Base-by-base conservation (phyloP, 1,140 invertebrate species). In the Colletes gigas region DNA sequence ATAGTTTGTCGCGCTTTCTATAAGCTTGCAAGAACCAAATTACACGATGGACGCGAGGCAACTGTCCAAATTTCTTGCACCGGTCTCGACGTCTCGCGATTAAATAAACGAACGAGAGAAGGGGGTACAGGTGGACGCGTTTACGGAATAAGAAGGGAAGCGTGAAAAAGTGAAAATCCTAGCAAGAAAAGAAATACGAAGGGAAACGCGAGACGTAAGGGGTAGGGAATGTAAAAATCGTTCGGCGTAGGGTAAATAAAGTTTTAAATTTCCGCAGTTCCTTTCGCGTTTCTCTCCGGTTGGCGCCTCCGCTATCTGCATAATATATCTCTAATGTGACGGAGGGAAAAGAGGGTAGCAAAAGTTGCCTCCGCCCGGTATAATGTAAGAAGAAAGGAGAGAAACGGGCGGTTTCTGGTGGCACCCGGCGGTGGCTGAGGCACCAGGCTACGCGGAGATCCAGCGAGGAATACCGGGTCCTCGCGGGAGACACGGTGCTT, bases 201-300 rank as follows among this genome's bases (percentile, higher is more conserved):
- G n/a, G 44, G 41, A 15, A 67, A n/a, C 39, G 41, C n/a, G n/a
- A n/a, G 63, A 41, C 1, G 10, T 39, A 44, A 44, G 77, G 72
- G 66, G 30, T 54, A 67, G 72, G 30, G 30, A 30, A 30, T 30
- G 30, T 30, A 30, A 30, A 30, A 86, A 88, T 89, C 88, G 88
- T 90, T 88, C 78, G 85, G 82, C 81, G 77, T 85, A 86, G 89
- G 90, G 91, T 92, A 92, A 92, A 93, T 92, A 92, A 92, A 93
- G 90, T 93, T 92, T 92, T 91, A 91, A 93, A 92, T 93, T 92
- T 93, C 92, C 92, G 91, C 90, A 89, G 89, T 87, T 86, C 85
- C 47, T 67, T 73, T 77, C 72, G 54, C 66, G 62, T 57, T 76
- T 59, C 75, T 75, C 69, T 54, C 41, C 82, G 62, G 73, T 80